Evolutionary conservation across 2,797 vertebrate genomes (phyloP).

Genomic region (Melanotaenia trifasciata): DNA sequence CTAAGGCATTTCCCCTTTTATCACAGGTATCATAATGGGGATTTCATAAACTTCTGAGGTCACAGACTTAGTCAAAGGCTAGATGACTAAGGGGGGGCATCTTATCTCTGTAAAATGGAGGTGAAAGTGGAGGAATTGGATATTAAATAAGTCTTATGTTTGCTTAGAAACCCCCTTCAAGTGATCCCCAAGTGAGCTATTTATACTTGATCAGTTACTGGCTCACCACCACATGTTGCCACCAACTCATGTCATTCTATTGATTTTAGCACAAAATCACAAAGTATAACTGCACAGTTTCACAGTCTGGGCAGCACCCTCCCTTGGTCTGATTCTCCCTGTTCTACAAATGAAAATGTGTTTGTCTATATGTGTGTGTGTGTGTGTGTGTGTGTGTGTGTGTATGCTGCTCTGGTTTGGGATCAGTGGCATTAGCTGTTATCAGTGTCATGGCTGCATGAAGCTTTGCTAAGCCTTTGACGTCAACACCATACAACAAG

Average conservation of each 20-base stretch:
- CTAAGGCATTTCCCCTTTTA: too few relatives aligned
- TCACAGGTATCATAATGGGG: background rate
- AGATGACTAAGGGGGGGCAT: background rate
- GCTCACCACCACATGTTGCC: constrained; percentile 9
- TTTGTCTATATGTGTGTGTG: too few relatives aligned
- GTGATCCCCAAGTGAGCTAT: background rate
- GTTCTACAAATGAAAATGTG: constrained; percentile 56
- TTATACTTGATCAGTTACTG: constrained; percentile 23
- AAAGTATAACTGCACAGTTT: constrained; percentile 3
- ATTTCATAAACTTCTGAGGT: background rate
- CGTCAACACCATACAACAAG: constrained; percentile 66
- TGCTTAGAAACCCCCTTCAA: constrained; percentile 3
- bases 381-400: constrained; percentile 5
- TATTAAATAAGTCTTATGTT: constrained; percentile 1
- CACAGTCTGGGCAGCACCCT: constrained; percentile 17
- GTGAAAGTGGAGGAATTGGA: background rate
- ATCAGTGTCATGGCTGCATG: constrained; percentile 66
- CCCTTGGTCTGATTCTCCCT: background rate
- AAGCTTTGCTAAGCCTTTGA: constrained; percentile 69
- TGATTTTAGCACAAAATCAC: constrained; percentile 18
- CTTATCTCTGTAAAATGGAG: background rate
- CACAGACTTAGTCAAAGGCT: background rate
- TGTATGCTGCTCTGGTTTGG: constrained; percentile 39
- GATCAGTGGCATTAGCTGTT: constrained; percentile 58
- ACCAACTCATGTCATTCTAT: constrained; percentile 11